These are phyloP conservation scores for Sapayoa aenigma DNA, from an alignment of 2,113 vertebrate genomes.

Conservation along the genomic window DNA sequence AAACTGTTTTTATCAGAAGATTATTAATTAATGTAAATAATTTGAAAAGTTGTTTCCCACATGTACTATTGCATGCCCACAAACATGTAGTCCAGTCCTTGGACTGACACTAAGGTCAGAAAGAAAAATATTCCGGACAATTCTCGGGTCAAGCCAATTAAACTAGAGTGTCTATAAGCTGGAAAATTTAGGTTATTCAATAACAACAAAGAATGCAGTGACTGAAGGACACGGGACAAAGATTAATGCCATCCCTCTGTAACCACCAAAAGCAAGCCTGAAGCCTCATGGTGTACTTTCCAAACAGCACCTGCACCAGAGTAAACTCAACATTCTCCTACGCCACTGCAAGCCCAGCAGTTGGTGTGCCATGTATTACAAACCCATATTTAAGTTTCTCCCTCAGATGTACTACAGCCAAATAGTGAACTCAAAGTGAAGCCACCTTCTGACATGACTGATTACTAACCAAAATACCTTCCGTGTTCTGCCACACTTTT, in stretches of 20 bases:
- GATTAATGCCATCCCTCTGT: background rate
- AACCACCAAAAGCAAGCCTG: background rate
- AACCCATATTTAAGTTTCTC: background rate
- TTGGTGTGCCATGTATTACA: background rate
- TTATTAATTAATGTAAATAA: background rate
- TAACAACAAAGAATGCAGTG: background rate
- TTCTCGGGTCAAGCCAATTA: background rate
- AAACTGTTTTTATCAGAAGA: background rate
- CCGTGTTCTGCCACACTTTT: background rate
- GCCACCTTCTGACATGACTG: background rate
- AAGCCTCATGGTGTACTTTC: background rate
- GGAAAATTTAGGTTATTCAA: background rate
- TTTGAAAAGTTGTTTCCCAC: background rate
- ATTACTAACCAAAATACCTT: background rate
- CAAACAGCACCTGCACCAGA: background rate
- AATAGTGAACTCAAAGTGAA: background rate
- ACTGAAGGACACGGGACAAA: fast-evolving
- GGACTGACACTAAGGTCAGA: background rate
- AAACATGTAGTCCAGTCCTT: background rate
- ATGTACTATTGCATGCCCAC: background rate
- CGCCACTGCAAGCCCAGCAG: background rate
- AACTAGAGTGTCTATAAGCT: background rate
- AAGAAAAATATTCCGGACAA: background rate
- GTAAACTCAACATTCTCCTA: background rate
- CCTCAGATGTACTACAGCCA: background rate